Evolutionary conservation across 2,888 invertebrate genomes (phyloP).

Genomic region (Keiferia lycopersicella): DNA sequence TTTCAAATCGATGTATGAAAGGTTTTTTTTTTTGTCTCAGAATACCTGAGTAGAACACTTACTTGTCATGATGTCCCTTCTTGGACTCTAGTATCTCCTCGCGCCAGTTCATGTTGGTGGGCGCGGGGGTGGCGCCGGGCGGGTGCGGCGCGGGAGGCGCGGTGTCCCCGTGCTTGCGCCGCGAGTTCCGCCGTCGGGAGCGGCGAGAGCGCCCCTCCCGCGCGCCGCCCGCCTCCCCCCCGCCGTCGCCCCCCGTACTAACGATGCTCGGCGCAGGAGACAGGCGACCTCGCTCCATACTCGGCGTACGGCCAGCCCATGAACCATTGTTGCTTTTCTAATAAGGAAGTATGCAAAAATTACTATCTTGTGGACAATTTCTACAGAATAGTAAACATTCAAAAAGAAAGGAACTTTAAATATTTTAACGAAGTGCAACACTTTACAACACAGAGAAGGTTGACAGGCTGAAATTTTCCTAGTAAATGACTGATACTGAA

Average conservation of each 20-base stretch:
- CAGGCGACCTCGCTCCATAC: slow-evolving; percentile 60
- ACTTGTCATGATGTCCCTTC: slow-evolving; percentile 63
- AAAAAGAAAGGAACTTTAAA: too few relatives aligned
- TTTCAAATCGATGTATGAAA: not conserved
- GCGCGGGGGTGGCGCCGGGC: slow-evolving; percentile 46
- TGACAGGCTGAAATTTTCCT: slow-evolving; percentile 29
- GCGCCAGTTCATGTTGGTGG: slow-evolving; percentile 66
- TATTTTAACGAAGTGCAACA: too few relatives aligned
- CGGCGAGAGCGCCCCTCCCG: slow-evolving; percentile 35
- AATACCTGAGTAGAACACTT: slow-evolving; percentile 30
- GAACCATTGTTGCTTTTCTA: slow-evolving; percentile 61
- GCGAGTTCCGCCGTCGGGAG: slow-evolving; percentile 41
- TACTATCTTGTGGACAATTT: too few relatives aligned
- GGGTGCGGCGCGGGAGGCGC: slow-evolving; percentile 40
- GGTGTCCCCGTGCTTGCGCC: slow-evolving; percentile 42
- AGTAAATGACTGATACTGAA: not conserved
- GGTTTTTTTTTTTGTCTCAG: too few relatives aligned
- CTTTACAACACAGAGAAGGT: too few relatives aligned
- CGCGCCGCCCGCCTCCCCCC: slow-evolving; percentile 33
- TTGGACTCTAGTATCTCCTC: slow-evolving; percentile 75
- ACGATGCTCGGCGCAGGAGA: slow-evolving; percentile 50
- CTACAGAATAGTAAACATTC: too few relatives aligned
- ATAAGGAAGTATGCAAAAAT: too few relatives aligned
- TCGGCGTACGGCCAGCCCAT: slow-evolving; percentile 57
- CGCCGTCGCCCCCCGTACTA: slow-evolving; percentile 35